These are phyloP conservation scores for Mactra quadrangularis DNA, from an alignment of 1,140 invertebrate species.

Conservation along the genomic window DNA sequence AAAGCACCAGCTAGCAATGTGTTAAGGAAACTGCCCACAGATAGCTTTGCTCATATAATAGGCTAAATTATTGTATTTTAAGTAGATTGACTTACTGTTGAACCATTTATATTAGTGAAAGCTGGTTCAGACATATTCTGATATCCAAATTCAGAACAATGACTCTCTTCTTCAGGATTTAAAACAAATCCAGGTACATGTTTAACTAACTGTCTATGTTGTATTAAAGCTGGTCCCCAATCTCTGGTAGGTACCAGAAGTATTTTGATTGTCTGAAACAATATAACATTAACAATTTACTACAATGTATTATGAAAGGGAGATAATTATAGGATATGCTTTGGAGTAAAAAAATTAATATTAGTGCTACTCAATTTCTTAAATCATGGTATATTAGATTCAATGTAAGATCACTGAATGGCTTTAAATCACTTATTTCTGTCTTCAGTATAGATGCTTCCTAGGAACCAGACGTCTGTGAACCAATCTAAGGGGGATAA, in stretches of 20 bases:
- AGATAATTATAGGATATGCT: background rate
- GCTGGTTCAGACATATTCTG: slow-evolving; percentile 26
- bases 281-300: background rate
- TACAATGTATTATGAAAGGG: too few species aligned
- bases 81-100: background rate
- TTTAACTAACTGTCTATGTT: slow-evolving; percentile 72
- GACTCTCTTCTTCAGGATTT: slow-evolving; percentile 60
- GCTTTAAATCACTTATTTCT: too few species aligned
- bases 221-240: slow-evolving; percentile 75
- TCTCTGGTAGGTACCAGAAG: slow-evolving; percentile 68
- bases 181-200: slow-evolving; percentile 76
- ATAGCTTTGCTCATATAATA: too few species aligned
- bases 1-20: too few species aligned
- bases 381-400: too few species aligned
- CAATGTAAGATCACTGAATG: too few species aligned
- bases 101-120: background rate
- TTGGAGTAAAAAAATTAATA: background rate
- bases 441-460: too few species aligned
- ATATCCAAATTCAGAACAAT: slow-evolving; percentile 19
- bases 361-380: background rate
- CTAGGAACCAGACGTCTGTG: too few species aligned
- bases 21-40: too few species aligned
- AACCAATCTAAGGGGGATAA: too few species aligned
- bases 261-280: slow-evolving; percentile 67
- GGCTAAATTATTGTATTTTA: too few species aligned